Conservation (phyloP, 2,888 invertebrate genomes). For the Sialis fuliginosa region DNA sequence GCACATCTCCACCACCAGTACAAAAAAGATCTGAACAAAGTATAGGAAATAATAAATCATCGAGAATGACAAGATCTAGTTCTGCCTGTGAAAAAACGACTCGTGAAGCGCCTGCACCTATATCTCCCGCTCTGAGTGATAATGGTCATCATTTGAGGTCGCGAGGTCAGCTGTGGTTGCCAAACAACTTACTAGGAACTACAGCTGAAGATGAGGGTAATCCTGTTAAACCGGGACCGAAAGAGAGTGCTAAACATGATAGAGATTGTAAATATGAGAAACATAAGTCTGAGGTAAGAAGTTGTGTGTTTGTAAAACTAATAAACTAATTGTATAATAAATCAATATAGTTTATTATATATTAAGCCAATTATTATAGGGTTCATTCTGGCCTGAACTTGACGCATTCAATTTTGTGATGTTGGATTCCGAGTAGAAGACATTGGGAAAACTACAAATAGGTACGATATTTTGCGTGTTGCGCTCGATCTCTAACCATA, state of each 20-base stretch:
- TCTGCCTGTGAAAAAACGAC: conserved; percentile 8
- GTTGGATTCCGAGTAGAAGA: too few relatives aligned
- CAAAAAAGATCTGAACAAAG: not conserved
- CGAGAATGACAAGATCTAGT: conserved; percentile 12
- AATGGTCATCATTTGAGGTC: conserved; percentile 22
- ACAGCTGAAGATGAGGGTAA: conserved; percentile 22
- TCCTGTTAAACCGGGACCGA: conserved; percentile 16
- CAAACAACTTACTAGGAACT: conserved; percentile 21
- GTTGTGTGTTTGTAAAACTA: too few relatives aligned
- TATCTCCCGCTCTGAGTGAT: conserved; percentile 19
- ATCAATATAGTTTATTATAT: too few relatives aligned
- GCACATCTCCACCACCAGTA: not conserved
- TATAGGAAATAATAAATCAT: not conserved
- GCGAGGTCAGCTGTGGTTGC: conserved; percentile 19
- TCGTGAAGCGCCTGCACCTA: conserved; percentile 6
- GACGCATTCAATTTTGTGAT: too few relatives aligned
- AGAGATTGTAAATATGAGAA: not conserved
- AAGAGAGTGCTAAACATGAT: conserved; percentile 11
- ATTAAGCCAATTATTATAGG: too few relatives aligned
- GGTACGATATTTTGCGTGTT: too few relatives aligned
- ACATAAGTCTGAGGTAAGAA: conserved; percentile 15
- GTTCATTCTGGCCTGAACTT: too few relatives aligned
- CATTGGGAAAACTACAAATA: too few relatives aligned
- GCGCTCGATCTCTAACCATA: too few relatives aligned
- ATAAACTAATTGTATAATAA: too few relatives aligned